These are phyloP conservation scores for Drosophila lacicola DNA, from an alignment of 2,888 invertebrate genomes.

Conservation along the genomic window DNA sequence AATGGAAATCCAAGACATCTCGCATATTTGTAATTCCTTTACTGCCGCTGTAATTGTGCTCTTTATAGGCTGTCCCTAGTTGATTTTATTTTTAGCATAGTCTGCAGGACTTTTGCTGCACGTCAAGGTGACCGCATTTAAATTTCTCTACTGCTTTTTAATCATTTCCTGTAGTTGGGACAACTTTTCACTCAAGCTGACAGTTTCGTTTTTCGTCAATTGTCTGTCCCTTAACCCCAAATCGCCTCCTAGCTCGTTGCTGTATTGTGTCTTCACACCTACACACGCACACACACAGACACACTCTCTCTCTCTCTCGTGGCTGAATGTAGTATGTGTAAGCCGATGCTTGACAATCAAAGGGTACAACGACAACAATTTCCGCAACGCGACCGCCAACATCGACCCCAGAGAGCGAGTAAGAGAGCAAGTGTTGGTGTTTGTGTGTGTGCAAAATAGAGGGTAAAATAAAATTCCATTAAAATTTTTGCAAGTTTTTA, in stretches of 20 bases:
- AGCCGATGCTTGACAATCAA: slow-evolving; percentile 78
- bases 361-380: slow-evolving; percentile 68
- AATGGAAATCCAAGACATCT: no score
- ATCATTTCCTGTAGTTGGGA: slow-evolving; percentile 16
- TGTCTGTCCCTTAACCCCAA: slow-evolving; percentile 23
- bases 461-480: slow-evolving; percentile 74
- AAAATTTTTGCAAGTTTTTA: slow-evolving; percentile 63
- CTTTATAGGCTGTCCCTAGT: no score
- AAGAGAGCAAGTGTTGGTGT: neutral
- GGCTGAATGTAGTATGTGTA: slow-evolving; percentile 70
- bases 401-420: slow-evolving; percentile 31
- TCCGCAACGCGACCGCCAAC: slow-evolving; percentile 65
- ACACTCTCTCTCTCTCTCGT: slow-evolving; percentile 10
- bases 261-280: slow-evolving; percentile 23
- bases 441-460: neutral
- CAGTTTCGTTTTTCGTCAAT: slow-evolving; percentile 40
- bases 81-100: neutral
- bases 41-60: no score
- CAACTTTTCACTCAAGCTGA: slow-evolving; percentile 36
- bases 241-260: neutral
- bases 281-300: slow-evolving; percentile 6
- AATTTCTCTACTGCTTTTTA: slow-evolving; percentile 3
- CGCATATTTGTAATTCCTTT: no score
- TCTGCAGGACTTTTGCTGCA: no score
- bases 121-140: neutral